These are phyloP conservation scores for Cavia aperea DNA, from an alignment of 2,113 vertebrate genomes.

Conservation along the genomic window DNA sequence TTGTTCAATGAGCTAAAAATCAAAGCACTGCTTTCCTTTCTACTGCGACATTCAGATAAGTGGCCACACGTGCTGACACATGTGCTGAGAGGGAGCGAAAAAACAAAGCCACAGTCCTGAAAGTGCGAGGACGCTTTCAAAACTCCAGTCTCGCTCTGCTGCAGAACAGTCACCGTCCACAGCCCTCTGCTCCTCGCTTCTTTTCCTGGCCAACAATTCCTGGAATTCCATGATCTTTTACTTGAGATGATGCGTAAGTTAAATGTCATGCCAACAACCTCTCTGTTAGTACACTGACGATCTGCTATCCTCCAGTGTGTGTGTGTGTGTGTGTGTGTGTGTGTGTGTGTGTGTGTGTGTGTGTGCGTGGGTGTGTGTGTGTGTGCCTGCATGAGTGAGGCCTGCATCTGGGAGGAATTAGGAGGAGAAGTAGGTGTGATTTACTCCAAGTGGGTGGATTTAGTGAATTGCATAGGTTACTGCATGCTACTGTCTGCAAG, in stretches of 20 bases:
- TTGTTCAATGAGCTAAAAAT: slow-evolving; percentile 65
- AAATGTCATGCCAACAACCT: slow-evolving; percentile 28
- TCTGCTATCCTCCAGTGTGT: neutral
- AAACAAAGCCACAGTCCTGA: slow-evolving; percentile 31
- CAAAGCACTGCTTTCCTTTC: slow-evolving; percentile 54
- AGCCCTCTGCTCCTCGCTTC: slow-evolving; percentile 2
- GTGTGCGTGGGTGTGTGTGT: neutral
- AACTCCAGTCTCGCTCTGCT: slow-evolving; percentile 15
- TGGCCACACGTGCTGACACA: slow-evolving; percentile 48
- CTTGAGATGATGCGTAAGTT: neutral
- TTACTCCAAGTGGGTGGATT: slow-evolving; percentile 66
- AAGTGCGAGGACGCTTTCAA: neutral
- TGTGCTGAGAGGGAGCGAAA: neutral
- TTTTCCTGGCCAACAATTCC: slow-evolving; percentile 11
- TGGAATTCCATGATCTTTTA: slow-evolving; percentile 49
- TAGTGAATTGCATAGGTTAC: slow-evolving; percentile 68
- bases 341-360: neutral
- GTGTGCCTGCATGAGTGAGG: neutral
- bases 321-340: neutral
- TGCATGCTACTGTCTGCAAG: slow-evolving; percentile 76
- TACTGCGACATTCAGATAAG: slow-evolving; percentile 58
- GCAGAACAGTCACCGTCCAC: slow-evolving; percentile 29
- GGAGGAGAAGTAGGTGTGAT: slow-evolving; percentile 69
- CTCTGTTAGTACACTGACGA: slow-evolving; percentile 31
- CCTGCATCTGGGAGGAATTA: slow-evolving; percentile 46